Evolutionary conservation across 2,888 invertebrate species (phyloP).

Genomic region (Eristalis intricaria): DNA sequence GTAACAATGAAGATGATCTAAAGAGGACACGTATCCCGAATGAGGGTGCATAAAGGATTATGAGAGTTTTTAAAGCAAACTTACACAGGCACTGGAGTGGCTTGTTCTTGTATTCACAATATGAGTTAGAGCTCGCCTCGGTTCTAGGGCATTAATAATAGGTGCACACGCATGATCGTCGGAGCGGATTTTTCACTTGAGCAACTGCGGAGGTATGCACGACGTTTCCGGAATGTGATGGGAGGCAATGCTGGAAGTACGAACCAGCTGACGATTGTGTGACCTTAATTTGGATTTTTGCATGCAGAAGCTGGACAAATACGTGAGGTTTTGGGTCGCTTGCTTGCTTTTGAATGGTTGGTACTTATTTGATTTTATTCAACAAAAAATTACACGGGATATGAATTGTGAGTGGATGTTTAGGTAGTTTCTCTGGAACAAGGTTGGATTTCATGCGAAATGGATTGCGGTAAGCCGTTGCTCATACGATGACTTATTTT

Average conservation of each 20-base stretch:
- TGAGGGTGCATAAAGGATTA: conserved; percentile 38
- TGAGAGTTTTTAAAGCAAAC: conserved; percentile 46
- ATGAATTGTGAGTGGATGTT: too few relatives aligned
- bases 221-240: conserved; percentile 8
- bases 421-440: too few relatives aligned
- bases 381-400: too few relatives aligned
- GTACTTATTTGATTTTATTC: too few relatives aligned
- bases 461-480: too few relatives aligned
- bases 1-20: conserved; percentile 51
- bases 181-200: conserved; percentile 9
- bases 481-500: too few relatives aligned
- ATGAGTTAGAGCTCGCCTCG: conserved; percentile 12
- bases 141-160: conserved; percentile 25
- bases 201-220: conserved; percentile 6
- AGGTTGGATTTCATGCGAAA: too few relatives aligned
- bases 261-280: not conserved
- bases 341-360: too few relatives aligned
- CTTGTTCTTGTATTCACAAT: conserved; percentile 41
- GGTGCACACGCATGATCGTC: conserved; percentile 33
- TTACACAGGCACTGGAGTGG: conserved; percentile 33
- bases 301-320: not conserved
- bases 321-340: not conserved
- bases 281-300: not conserved
- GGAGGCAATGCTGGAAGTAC: not conserved
- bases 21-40: conserved; percentile 16